Percentiles rank a stretch among this genome's conserved stretches.
Conservation (phyloP, 2,888 invertebrate genomes). For the Leptinotarsa haldemani region DNA sequence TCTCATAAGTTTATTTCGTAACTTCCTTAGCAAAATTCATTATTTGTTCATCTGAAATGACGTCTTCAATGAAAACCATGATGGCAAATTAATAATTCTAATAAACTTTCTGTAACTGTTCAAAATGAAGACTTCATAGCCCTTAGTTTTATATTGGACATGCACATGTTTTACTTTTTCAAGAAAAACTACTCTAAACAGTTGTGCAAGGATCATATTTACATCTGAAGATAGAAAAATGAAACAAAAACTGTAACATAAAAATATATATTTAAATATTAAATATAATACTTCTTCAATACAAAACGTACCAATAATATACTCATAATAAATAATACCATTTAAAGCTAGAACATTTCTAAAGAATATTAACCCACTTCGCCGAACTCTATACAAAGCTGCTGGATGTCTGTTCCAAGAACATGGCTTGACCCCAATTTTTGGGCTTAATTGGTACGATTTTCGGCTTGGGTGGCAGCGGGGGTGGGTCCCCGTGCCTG, state of each 20-base stretch:
- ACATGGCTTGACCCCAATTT: conserved; percentile 70
- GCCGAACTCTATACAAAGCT: conserved; percentile 69
- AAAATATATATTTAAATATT: conserved; percentile 47
- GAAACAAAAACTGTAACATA: conserved; percentile 26
- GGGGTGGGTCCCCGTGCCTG: conserved; percentile 70
- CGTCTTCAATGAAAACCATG: no score
- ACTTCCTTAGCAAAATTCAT: no score
- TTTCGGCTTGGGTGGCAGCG: conserved; percentile 81
- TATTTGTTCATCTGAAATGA: no score
- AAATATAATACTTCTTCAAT: conserved; percentile 48
- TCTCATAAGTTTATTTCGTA: no score
- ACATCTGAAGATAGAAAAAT: not conserved
- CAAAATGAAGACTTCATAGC: no score
- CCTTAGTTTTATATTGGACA: no score
- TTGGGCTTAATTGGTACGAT: conserved; percentile 74
- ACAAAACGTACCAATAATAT: conserved; percentile 45
- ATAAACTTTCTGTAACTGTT: no score
- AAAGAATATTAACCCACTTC: conserved; percentile 4
- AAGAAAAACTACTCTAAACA: no score
- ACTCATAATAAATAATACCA: conserved; percentile 11
- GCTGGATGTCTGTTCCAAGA: conserved; percentile 74
- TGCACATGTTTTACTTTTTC: no score
- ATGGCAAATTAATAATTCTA: no score
- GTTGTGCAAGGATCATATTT: no score
- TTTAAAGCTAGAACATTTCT: conserved; percentile 23